These are phyloP conservation scores for Hiodon alosoides DNA, from an alignment of 2,113 vertebrate genomes.

Conservation along the genomic window DNA sequence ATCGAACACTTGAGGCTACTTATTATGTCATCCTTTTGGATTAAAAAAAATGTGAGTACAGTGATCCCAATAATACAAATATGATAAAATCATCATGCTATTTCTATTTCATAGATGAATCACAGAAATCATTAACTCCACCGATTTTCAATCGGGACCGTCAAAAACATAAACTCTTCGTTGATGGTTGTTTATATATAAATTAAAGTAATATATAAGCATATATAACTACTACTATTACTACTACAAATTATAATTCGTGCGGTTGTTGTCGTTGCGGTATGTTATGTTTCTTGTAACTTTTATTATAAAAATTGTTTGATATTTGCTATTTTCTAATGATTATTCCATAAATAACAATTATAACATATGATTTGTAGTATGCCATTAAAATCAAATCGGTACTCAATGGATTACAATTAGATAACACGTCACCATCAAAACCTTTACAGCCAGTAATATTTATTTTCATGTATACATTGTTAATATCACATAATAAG, in stretches of 20 bases:
- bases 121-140: too few species aligned
- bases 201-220: too few species aligned
- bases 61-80: too few species aligned
- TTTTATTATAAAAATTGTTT: neutral
- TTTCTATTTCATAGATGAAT: too few species aligned
- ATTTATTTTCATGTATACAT: neutral
- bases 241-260: constrained; percentile 1
- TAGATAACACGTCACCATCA: neutral
- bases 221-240: neutral
- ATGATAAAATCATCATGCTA: too few species aligned
- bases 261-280: neutral
- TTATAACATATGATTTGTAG: neutral
- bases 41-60: too few species aligned
- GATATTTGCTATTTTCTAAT: neutral
- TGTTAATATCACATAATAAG: neutral
- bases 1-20: too few species aligned
- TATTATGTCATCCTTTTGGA: too few species aligned
- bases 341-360: neutral
- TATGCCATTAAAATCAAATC: neutral
- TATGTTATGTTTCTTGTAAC: neutral
- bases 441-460: neutral
- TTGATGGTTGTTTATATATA: too few species aligned
- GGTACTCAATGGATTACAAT: neutral
- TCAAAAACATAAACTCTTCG: too few species aligned
- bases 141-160: too few species aligned